Evolutionary conservation across 1,140 invertebrate species (phyloP).

Genomic region (Papilio machaon): DNA sequence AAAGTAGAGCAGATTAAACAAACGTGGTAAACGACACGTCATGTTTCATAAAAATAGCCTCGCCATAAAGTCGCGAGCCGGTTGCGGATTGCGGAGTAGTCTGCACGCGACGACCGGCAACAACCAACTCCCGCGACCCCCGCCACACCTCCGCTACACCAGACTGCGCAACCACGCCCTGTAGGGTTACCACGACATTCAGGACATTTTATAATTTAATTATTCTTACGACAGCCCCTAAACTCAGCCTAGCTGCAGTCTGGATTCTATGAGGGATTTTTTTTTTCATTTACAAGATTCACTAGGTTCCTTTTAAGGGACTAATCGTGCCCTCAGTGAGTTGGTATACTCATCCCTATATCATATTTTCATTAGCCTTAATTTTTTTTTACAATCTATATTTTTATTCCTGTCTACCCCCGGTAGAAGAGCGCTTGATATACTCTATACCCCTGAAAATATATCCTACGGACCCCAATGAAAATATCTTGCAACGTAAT

Average conservation of each 20-base stretch:
- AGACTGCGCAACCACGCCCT: constrained; percentile 4
- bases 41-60: constrained; percentile 22
- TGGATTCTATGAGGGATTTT: neutral
- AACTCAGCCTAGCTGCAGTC: neutral
- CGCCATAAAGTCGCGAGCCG: neutral
- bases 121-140: constrained; percentile 17
- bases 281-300: neutral
- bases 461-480: no score
- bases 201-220: neutral
- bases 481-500: neutral
- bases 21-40: constrained; percentile 16
- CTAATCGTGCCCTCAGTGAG: neutral
- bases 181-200: neutral
- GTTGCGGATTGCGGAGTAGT: constrained; percentile 2
- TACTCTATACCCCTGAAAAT: neutral
- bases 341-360: neutral
- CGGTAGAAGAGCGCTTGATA: neutral
- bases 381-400: neutral
- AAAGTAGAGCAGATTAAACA: constrained; percentile 30
- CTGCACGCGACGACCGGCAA: constrained; percentile 13
- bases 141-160: neutral
- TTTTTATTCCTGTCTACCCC: neutral
- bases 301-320: neutral
- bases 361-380: neutral
- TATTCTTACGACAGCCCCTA: neutral